These are phyloP conservation scores for Meta bourneti DNA, from an alignment of 2,888 invertebrate species.

Conservation along the genomic window DNA sequence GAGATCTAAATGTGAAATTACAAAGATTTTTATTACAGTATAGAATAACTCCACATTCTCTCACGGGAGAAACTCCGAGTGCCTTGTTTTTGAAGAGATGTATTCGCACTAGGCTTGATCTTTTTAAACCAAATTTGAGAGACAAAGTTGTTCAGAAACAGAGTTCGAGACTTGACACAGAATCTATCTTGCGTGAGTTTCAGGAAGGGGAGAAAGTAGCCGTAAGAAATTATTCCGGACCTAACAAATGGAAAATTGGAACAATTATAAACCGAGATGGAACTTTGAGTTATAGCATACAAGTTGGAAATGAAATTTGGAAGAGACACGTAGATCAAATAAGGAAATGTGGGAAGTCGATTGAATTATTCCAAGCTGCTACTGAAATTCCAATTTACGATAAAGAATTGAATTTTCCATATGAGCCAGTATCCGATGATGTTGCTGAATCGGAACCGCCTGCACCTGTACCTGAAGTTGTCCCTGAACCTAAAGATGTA, in stretches of 20 bases:
- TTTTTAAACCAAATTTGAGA: conserved; percentile 55
- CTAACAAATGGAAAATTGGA: conserved; percentile 53
- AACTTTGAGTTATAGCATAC: conserved; percentile 51
- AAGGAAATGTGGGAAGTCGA: conserved; percentile 53
- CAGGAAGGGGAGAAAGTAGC: conserved; percentile 33
- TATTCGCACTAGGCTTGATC: conserved; percentile 48
- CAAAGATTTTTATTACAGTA: conserved; percentile 60
- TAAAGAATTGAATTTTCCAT: conserved; percentile 52
- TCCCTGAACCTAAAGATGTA: no score
- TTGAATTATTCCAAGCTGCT: conserved; percentile 44
- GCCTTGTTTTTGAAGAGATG: conserved; percentile 54
- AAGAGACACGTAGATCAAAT: conserved; percentile 54
- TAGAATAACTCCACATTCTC: conserved; percentile 59
- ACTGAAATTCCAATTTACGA: conserved; percentile 48
- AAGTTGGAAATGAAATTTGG: conserved; percentile 50
- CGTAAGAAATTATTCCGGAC: conserved; percentile 35
- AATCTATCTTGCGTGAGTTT: conserved; percentile 29
- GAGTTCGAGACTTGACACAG: conserved; percentile 31
- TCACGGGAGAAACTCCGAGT: conserved; percentile 61
- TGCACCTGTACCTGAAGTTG: conserved; percentile 39
- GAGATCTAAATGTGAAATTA: conserved; percentile 65
- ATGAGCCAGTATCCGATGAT: conserved; percentile 54
- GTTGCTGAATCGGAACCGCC: conserved; percentile 51
- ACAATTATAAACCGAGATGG: conserved; percentile 49
- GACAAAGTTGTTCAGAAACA: conserved; percentile 43